Evolutionary conservation across 2,113 vertebrate species (phyloP).

Genomic region (Cebus imitator): DNA sequence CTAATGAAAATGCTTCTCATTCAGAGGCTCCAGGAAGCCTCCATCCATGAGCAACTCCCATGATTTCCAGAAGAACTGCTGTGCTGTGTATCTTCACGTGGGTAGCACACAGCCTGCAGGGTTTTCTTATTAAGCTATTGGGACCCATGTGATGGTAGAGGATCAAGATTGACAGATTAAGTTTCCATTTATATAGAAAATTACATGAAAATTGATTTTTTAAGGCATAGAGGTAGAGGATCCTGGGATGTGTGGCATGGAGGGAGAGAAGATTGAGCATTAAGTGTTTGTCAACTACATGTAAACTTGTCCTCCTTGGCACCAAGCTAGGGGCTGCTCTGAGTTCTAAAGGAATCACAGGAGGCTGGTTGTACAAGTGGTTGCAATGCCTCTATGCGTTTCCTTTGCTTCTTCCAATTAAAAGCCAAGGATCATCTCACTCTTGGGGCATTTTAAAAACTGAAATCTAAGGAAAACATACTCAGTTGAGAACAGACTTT

Average conservation of each 20-base stretch:
- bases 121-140: background rate
- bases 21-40: slow-evolving; percentile 32
- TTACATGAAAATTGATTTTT: background rate
- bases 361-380: background rate
- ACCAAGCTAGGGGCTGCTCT: background rate
- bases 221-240: background rate
- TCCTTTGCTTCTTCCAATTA: background rate
- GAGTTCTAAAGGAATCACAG: background rate
- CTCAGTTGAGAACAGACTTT: background rate
- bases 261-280: background rate
- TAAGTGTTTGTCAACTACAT: background rate
- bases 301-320: background rate
- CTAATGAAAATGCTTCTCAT: slow-evolving; percentile 46
- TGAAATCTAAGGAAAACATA: background rate
- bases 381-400: background rate
- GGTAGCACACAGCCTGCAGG: background rate
- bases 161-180: background rate
- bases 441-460: background rate
- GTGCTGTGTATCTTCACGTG: background rate
- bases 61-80: background rate
- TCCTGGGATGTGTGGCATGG: background rate
- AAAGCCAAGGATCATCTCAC: background rate
- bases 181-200: background rate
- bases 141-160: background rate
- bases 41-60: background rate